Conservation (phyloP, 1,140 invertebrate genomes). For the Coelopa frigida region DNA sequence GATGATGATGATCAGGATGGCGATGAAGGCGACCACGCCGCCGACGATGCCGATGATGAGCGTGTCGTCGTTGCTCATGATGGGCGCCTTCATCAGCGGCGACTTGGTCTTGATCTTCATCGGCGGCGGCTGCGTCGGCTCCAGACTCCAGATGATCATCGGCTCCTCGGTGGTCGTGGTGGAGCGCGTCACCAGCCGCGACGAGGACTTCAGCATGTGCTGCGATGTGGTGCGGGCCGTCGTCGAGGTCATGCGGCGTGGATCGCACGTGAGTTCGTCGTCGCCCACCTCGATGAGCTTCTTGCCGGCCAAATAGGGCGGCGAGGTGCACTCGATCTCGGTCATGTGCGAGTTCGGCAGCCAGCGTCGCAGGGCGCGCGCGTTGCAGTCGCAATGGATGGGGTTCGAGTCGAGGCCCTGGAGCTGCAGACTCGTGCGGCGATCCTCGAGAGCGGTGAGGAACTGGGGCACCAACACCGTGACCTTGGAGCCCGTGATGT, state of each 20-base stretch:
- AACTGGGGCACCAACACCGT: conserved; percentile 67
- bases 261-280: conserved; percentile 70
- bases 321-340: conserved; percentile 58
- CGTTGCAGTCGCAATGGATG: conserved; percentile 77
- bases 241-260: conserved; percentile 51
- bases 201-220: conserved; percentile 36
- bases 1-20: conserved; percentile 78
- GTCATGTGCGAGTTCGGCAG: conserved; percentile 55
- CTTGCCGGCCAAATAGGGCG: conserved; percentile 59
- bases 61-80: conserved; percentile 77
- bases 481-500: conserved; percentile 71
- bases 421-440: conserved; percentile 63
- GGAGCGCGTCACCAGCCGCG: conserved; percentile 47
- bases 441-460: conserved; percentile 69
- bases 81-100: conserved; percentile 51
- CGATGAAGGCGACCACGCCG: conserved; percentile 83
- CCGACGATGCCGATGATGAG: conserved; percentile 87
- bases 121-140: conserved; percentile 52
- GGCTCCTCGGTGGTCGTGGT: conserved; percentile 59
- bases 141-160: conserved; percentile 80
- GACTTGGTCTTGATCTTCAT: conserved; percentile 52
- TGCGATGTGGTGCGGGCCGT: conserved; percentile 41
- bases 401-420: conserved; percentile 69
- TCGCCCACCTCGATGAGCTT: conserved; percentile 67
- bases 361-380: conserved; percentile 70